phyloP scores from a whole-genome alignment of 2,888 invertebrate genomes.

The Callyntrura guangdongensis region DNA sequence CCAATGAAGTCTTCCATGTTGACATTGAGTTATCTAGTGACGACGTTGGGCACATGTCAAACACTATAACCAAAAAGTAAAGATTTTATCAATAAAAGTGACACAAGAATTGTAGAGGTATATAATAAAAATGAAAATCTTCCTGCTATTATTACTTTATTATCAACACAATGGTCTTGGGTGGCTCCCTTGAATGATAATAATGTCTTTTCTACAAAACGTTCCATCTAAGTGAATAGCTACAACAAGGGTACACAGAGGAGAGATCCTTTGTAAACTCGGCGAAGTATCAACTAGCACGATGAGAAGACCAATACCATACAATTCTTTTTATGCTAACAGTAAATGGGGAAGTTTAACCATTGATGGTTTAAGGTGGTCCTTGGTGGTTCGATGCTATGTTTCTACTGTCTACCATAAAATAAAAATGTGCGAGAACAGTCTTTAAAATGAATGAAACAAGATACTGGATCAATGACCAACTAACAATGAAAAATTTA shows the following conservation, averaged over 20 bases:
- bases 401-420: background rate
- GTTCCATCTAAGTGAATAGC: background rate
- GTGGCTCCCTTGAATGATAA: constrained; percentile 57
- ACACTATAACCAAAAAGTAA: constrained; percentile 51
- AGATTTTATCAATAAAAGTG: constrained; percentile 66
- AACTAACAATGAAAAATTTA: constrained; percentile 47
- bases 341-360: no score
- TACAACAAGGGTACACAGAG: no score
- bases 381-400: no score
- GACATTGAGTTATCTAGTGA: constrained; percentile 50
- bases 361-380: no score
- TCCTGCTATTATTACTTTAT: constrained; percentile 31
- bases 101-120: constrained; percentile 12
- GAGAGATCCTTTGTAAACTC: no score
- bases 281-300: no score
- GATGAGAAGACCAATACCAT: no score
- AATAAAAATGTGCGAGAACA: background rate
- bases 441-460: background rate
- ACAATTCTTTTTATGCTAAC: no score
- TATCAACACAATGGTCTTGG: constrained; percentile 27
- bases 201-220: background rate
- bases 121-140: constrained; percentile 31
- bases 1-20: constrained; percentile 1
- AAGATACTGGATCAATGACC: constrained; percentile 54
- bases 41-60: constrained; percentile 69